phyloP scores from a whole-genome alignment of 2,888 invertebrate species.

The Tenthredo distinguenda region DNA sequence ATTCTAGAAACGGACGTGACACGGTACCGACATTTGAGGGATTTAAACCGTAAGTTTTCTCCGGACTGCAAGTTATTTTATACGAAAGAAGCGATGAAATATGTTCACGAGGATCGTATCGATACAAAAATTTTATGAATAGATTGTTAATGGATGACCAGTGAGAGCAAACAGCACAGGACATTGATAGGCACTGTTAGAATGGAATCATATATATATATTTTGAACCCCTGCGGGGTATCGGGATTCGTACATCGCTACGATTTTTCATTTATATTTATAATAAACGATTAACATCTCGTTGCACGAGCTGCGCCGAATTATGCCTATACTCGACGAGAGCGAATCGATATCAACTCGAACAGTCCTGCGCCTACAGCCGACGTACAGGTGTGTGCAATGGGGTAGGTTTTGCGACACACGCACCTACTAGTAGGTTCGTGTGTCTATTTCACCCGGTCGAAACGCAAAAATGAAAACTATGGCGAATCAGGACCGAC shows the following conservation, averaged over 20 bases:
- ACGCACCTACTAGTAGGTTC: neutral
- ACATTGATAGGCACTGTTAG: no score
- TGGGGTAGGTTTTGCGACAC: neutral
- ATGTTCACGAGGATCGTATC: no score
- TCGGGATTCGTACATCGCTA: neutral
- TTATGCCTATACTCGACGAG: slow-evolving; percentile 34
- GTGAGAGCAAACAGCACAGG: no score
- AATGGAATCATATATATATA: no score
- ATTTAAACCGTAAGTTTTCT: no score
- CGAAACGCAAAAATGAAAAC: neutral
- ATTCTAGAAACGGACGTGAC: no score
- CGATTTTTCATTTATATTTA: neutral
- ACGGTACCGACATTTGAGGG: no score
- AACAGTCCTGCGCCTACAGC: slow-evolving; percentile 48
- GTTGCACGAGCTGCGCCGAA: slow-evolving; percentile 47
- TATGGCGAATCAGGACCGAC: no score
- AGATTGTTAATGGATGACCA: no score
- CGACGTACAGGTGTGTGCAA: slow-evolving; percentile 9
- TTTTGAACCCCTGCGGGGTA: neutral
- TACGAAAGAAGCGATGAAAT: no score
- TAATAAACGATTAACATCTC: slow-evolving; percentile 42
- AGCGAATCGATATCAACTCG: slow-evolving; percentile 52
- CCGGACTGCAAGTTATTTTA: no score
- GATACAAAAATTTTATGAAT: no score
- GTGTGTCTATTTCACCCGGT: neutral